These are phyloP conservation scores for Schizaphis graminum DNA, from an alignment of 2,888 invertebrate genomes.

Conservation along the genomic window DNA sequence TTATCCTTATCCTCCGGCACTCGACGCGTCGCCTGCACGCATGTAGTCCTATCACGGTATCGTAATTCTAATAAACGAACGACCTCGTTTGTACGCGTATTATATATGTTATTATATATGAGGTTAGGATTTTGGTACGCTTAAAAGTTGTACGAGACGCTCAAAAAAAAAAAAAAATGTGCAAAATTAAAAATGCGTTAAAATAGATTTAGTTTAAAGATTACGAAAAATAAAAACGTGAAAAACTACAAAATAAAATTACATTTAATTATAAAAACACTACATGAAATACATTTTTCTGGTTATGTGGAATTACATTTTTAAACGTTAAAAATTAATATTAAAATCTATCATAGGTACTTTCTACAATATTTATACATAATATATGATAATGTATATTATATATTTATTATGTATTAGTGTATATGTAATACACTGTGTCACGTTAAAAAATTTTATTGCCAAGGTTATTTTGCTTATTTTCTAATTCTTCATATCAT, in stretches of 20 bases:
- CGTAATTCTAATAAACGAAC: background rate
- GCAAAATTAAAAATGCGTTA: background rate
- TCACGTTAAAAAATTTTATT: background rate
- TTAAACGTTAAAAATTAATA: background rate
- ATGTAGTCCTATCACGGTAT: background rate
- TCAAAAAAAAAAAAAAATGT: background rate
- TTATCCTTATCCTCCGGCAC: background rate
- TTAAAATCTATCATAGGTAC: background rate
- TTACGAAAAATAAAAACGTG: background rate
- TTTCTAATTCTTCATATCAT: background rate
- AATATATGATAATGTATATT: no score
- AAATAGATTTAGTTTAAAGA: background rate
- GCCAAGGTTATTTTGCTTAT: background rate
- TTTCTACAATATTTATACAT: background rate
- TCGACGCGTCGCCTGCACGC: background rate
- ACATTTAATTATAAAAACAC: background rate
- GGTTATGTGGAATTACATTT: background rate
- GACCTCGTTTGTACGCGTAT: background rate
- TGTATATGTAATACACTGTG: background rate
- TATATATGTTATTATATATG: background rate
- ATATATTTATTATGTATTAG: no score
- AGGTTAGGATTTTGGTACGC: background rate
- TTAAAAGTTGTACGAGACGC: background rate
- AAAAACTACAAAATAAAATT: background rate
- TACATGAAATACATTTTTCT: background rate